Evolutionary conservation across 1,140 invertebrate genomes (phyloP), one percentile per base, ranked within the genome.

Genomic region (Atopsyche davidsoni): DNA sequence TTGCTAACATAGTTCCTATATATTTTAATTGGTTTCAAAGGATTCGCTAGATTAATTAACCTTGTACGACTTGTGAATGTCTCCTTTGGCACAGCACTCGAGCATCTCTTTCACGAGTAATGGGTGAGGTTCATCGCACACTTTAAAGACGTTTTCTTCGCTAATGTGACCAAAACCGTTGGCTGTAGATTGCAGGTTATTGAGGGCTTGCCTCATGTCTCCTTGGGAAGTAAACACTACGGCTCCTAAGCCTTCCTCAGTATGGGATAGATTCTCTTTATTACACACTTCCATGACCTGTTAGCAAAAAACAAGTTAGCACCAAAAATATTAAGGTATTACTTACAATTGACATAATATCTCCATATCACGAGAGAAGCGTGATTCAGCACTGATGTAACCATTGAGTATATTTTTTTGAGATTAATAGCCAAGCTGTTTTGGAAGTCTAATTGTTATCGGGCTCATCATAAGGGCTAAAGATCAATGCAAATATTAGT

Each of bases 81-180:
- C 83, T 28, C 84, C 83, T 39, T 85, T 68, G 0, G 78, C 73
- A 71, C 94, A 99, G 61, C 82, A 77, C 46, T 89, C 79, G 40
- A 99, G 71, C 92, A 99, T 98, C 56, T 88, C 82, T 69, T 89
- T 88, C 7, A 99, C 83, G 0, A 96, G 65, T 51, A 96, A 75
- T 4, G 97, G 97, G 78, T 99, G 95, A 0, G 97, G 96, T 68
- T 99, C 96, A 73, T 99, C 97, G 68, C 97, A 99, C 11, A 99
- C 95, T 79, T 98, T 99, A 63, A 98, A 99, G n/a, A 99, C 96
- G 81, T 98, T 96, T 62, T 92, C 86, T 51, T 85, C 83, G 56
- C 85, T 95, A 2, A 99, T 85, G 63, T 88, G 82, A 3, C 84
- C 85, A 77, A 97, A 98, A 18, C 96, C 96, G 70, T 97, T 92